Evolutionary conservation across 2,888 invertebrate genomes (phyloP).

Genomic region (Coecobrya sp.): DNA sequence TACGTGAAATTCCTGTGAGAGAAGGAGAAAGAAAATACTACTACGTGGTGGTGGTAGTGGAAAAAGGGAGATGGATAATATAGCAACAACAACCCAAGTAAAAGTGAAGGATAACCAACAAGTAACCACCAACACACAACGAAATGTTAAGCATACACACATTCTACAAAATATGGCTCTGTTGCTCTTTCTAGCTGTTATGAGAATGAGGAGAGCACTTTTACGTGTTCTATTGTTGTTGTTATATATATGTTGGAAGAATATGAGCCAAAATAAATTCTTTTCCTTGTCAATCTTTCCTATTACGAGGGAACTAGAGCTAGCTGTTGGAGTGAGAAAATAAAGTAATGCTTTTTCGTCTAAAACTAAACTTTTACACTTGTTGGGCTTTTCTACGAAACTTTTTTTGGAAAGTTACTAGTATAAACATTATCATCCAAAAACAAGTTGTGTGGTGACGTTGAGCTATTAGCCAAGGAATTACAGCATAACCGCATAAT

Average conservation of each 20-base stretch:
- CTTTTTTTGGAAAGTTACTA: background rate
- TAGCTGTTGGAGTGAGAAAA: background rate
- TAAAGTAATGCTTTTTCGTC: background rate
- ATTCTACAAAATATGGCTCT: no score
- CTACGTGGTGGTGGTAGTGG: background rate
- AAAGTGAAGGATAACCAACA: background rate
- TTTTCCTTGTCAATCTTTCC: constrained; percentile 33
- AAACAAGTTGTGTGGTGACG: constrained; percentile 38
- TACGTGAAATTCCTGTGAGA: constrained; percentile 65
- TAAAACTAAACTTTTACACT: background rate
- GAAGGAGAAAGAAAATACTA: constrained; percentile 34
- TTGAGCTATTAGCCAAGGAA: constrained; percentile 27
- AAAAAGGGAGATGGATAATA: background rate
- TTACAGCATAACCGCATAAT: constrained; percentile 24
- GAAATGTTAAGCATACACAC: background rate
- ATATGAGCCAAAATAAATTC: constrained; percentile 48
- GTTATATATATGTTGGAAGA: background rate
- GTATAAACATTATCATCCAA: background rate
- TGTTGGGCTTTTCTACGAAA: background rate
- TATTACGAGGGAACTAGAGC: background rate
- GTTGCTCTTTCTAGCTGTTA: background rate
- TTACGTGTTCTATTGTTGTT: background rate
- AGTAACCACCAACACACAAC: background rate
- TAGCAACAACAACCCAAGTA: background rate
- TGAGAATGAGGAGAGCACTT: background rate